Base-by-base conservation (phyloP, 2,113 vertebrate genomes). In the Nipponia nippon region DNA sequence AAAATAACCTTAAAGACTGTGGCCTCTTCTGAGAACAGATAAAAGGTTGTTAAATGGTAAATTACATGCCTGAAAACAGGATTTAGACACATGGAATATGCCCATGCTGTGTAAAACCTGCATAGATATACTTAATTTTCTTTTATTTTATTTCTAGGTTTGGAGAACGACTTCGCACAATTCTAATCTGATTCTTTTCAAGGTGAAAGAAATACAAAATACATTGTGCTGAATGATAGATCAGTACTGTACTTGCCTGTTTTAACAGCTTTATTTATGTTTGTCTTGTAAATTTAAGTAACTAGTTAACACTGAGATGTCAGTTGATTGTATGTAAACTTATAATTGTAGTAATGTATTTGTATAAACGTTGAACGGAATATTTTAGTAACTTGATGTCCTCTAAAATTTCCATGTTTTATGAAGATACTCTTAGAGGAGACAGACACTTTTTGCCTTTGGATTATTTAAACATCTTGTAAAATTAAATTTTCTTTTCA, bases 1-100 rank as follows among this genome's bases (percentile, higher is more conserved):
- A 99, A 98, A 99, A 99, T 98, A 99, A 99, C 97, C 99, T 99
- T 95, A 99, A 99, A 98, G 99, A 99, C 98, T 99, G 99, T 96
- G 99, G 99, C 87, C 99, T 99, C 95, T 99, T 99, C 98, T 99
- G 97, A 99, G 95, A 97, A 75, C 93, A 89, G 83, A 89, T 19
- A 50, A 38, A 69, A 78, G 63, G 62, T 91, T 76, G 77, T 95
- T 95, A 95, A 94, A 92, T 87, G 95, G 95, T 98, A 87, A 98
- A 95, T 92, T 90, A 84, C 40, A 73, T 97, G 89, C 36, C 92
- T 97, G 92, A 79, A 87, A 96, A 66, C 23, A 86, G 81, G 87
- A 72, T 92, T 90, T 93, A 62, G 87, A 52, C 83, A 46, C 94
- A 97, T 97, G 97, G 80, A 84, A 86, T 96, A 94, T 77, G 85